Conservation (phyloP, 2,888 invertebrate genomes). For the Lydus trimaculatus region DNA sequence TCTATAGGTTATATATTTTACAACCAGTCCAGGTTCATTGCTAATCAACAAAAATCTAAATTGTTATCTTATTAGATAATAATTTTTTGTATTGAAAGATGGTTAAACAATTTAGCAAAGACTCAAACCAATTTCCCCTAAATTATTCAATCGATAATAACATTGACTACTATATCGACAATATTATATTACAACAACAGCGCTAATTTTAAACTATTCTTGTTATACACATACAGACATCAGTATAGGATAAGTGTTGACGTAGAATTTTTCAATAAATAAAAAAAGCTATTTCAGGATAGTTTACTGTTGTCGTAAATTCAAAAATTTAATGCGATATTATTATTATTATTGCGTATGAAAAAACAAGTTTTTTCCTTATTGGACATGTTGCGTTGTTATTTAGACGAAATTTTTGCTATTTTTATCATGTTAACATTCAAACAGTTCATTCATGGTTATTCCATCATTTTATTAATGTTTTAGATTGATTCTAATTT, state of each 20-base stretch:
- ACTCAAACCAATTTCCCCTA: not conserved
- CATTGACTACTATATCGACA: not conserved
- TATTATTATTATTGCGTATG: not conserved
- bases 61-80: too few species aligned
- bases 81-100: too few species aligned
- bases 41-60: not conserved
- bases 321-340: not conserved
- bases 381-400: not conserved
- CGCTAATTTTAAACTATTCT: not conserved
- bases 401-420: too few species aligned
- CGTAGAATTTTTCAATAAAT: not conserved
- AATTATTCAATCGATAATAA: not conserved
- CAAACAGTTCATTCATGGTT: constrained; percentile 7
- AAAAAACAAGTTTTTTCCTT: too few species aligned
- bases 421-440: not conserved
- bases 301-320: not conserved
- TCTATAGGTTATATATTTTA: not conserved
- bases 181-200: not conserved
- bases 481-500: constrained; percentile 49
- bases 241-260: too few species aligned
- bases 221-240: too few species aligned
- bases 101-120: not conserved
- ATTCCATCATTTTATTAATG: constrained; percentile 39
- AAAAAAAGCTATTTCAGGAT: not conserved
- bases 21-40: not conserved